Conservation (phyloP, 1,140 invertebrate species). For the Chrysomallon squamiferum region DNA sequence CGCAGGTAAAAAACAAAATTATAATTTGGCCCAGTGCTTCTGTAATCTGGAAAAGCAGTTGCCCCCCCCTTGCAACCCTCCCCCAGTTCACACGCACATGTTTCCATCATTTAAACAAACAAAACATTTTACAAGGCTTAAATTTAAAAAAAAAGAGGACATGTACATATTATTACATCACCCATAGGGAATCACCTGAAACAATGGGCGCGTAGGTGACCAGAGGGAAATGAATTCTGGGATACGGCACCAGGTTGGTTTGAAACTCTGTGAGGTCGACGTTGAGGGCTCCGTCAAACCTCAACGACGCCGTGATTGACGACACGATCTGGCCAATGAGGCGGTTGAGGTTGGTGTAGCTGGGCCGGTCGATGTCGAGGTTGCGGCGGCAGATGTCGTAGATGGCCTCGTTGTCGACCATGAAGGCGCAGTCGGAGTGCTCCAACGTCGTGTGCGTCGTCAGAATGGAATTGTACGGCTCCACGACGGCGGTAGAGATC, state of each 20-base stretch:
- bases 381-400: slow-evolving; percentile 90
- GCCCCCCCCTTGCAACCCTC: too few species aligned
- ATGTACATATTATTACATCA: too few species aligned
- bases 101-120: too few species aligned
- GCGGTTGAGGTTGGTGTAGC: slow-evolving; percentile 37
- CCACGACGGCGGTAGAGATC: slow-evolving; percentile 63
- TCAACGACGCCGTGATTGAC: slow-evolving; percentile 33
- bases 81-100: too few species aligned
- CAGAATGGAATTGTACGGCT: slow-evolving; percentile 64
- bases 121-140: too few species aligned
- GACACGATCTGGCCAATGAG: slow-evolving; percentile 68
- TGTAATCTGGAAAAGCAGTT: too few species aligned
- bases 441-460: slow-evolving; percentile 64
- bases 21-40: too few species aligned
- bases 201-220: slow-evolving; percentile 41
- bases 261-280: slow-evolving; percentile 57
- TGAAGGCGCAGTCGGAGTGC: slow-evolving; percentile 63
- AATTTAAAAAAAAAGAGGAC: too few species aligned
- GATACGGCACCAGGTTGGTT: slow-evolving; percentile 67
- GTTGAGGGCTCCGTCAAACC: slow-evolving; percentile 59
- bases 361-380: slow-evolving; percentile 83
- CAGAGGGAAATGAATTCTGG: slow-evolving; percentile 49
- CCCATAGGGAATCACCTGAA: slow-evolving; percentile 7
- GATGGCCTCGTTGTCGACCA: slow-evolving; percentile 89
- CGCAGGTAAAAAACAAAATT: too few species aligned